Evolutionary conservation across 2,888 invertebrate genomes (phyloP), one percentile per base, ranked within the genome.

Genomic region (Abrostola triplasia): DNA sequence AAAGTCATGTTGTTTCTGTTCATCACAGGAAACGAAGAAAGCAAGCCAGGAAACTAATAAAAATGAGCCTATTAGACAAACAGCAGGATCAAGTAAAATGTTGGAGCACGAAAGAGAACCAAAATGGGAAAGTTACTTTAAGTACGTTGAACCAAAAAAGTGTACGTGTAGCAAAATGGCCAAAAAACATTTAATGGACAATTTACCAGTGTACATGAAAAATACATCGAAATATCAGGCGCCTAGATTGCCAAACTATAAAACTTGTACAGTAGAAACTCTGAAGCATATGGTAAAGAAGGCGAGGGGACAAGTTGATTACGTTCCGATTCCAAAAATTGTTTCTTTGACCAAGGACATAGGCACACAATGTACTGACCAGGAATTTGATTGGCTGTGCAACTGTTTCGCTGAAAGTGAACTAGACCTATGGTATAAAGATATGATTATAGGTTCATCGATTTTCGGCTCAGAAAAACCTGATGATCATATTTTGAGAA

Each of bases 161-260:
- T 93, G 92, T 56, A 70, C 72, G 48, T 93, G 93, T 73, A 73
- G 81, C 5, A 90, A 88, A 77, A 79, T 58, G 51, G 88, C 87
- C 4, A 92, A 92, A 71, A 91, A 92, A 71, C 84, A 89, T 77
- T 83, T 93, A 41, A 49, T 78, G 37, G 90, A 91, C 59, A 88
- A 92, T 74, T 70, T 93, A 38, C 94, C 94, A 0, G 74, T 87
- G 5, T 94, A 93, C 62, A 93, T 93, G 93, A 84, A 79, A 64
- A 88, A 82, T 11, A 84, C 78, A 83, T 92, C 92, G 0, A 63
- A 42, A 12, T 93, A 77, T 67, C 87, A 87, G 4, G 61, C 79
- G 8, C 82, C 87, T 7, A 84, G 86, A 13, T 75, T 93, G 57
- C 89, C 88, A 0, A 79, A 90, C 66, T 94, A 94, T 74, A 86